A percentile compares a stretch with the other conserved stretches of the same genome.
Evolutionary conservation across 2,888 invertebrate species (phyloP).

Genomic region (Helleia helle): DNA sequence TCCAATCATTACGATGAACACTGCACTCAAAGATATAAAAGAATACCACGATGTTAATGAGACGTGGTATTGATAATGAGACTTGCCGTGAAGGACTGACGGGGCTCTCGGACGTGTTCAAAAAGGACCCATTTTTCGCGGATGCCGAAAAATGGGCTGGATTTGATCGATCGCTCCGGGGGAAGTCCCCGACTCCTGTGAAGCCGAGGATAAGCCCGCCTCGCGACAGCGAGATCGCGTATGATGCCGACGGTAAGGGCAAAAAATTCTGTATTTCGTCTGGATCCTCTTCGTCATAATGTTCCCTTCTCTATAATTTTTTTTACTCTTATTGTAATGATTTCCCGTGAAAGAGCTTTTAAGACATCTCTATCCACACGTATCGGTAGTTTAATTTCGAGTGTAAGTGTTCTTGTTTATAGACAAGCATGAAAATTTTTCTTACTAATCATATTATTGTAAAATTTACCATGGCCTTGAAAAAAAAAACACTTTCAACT

Average conservation of each 20-base stretch:
- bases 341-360: constrained; percentile 42
- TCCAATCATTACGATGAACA: constrained; percentile 38
- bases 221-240: constrained; percentile 80
- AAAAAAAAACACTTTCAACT: no score
- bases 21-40: constrained; percentile 45
- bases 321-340: background rate
- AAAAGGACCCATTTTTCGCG: constrained; percentile 67
- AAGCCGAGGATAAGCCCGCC: constrained; percentile 81
- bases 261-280: no score
- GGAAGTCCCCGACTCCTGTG: constrained; percentile 79
- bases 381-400: constrained; percentile 27
- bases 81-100: constrained; percentile 67
- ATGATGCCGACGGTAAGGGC: constrained; percentile 82
- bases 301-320: constrained; percentile 18
- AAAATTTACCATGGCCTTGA: no score
- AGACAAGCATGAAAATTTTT: background rate
- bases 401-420: constrained; percentile 55
- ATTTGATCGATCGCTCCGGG: constrained; percentile 75
- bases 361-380: constrained; percentile 51
- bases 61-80: constrained; percentile 50
- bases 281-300: constrained; percentile 54
- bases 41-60: constrained; percentile 18
- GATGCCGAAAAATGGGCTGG: constrained; percentile 67
- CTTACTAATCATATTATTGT: no score
- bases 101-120: constrained; percentile 63